A percentile compares a stretch with the other conserved stretches of the same genome.
Evolutionary conservation across 2,797 vertebrate species (phyloP).

Genomic region (Eleutherodactylus coqui): DNA sequence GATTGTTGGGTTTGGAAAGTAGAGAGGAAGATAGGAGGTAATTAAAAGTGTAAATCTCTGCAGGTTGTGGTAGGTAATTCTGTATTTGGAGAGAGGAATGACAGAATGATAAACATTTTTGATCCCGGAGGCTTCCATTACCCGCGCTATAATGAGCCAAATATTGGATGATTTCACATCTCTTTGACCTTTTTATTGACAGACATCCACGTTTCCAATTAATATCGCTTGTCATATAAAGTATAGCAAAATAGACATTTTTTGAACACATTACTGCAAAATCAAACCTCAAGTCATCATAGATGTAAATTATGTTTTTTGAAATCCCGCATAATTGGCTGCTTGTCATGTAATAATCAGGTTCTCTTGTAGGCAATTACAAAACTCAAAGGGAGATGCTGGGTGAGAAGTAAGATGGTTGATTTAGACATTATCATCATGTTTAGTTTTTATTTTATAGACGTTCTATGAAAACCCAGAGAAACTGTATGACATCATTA

Average conservation of each 20-base stretch:
- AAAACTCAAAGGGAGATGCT: not conserved
- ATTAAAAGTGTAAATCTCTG: constrained; percentile 82
- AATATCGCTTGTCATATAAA: not conserved
- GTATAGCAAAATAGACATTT: constrained; percentile 10
- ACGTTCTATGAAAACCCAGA: not conserved
- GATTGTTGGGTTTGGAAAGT: constrained; percentile 73
- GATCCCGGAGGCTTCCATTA: constrained; percentile 51
- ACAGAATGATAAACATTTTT: constrained; percentile 79
- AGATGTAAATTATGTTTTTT: not conserved
- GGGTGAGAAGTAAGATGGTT: not conserved
- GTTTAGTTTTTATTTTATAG: not conserved
- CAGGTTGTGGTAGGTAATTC: constrained; percentile 75
- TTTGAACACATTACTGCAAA: not conserved
- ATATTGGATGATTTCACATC: constrained; percentile 26
- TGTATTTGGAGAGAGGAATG: constrained; percentile 76
- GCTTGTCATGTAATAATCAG: not conserved
- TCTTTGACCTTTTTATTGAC: constrained; percentile 44
- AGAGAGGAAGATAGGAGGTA: constrained; percentile 75
- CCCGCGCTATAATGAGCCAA: constrained; percentile 33
- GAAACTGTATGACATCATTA: not conserved
- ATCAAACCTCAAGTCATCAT: not conserved
- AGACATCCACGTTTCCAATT: constrained; percentile 17
- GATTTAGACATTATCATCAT: not conserved
- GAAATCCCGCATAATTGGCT: not conserved
- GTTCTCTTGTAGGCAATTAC: constrained; percentile 13